A percentile compares a stretch with the other conserved stretches of the same genome.
Conservation (phyloP, 1,140 invertebrate genomes). For the Capitella teleta region DNA sequence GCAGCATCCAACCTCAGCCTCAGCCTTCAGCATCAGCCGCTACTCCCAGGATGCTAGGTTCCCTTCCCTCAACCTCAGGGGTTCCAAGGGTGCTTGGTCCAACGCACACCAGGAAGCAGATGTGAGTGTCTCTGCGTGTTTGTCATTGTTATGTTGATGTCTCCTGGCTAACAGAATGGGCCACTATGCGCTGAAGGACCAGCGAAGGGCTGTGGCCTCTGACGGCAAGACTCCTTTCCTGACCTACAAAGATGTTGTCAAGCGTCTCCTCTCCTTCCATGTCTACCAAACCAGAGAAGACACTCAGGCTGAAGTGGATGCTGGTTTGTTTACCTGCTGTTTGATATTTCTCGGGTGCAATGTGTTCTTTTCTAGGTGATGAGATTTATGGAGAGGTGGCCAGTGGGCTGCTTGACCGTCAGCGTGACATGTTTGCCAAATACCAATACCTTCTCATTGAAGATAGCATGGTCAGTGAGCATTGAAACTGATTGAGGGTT, state of each 20-base stretch:
- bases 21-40: no score
- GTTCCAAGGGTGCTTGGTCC: neutral
- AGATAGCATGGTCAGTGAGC: constrained; percentile 63
- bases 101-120: neutral
- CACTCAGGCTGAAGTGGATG: neutral
- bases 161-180: neutral
- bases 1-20: no score
- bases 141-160: neutral
- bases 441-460: constrained; percentile 67
- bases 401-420: constrained; percentile 61
- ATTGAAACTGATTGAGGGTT: neutral
- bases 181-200: constrained; percentile 52
- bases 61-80: no score
- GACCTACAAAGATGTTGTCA: constrained; percentile 62
- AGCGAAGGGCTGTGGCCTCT: constrained; percentile 61
- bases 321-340: neutral
- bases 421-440: constrained; percentile 62
- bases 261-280: constrained; percentile 68
- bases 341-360: constrained; percentile 38
- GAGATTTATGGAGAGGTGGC: constrained; percentile 64
- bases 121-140: neutral
- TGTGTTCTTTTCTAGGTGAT: constrained; percentile 47
- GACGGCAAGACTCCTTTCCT: constrained; percentile 65
- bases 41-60: no score
- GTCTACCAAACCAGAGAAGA: constrained; percentile 43